Conservation (phyloP, 2,797 vertebrate species). For the Heteromormyrus szaboi region DNA sequence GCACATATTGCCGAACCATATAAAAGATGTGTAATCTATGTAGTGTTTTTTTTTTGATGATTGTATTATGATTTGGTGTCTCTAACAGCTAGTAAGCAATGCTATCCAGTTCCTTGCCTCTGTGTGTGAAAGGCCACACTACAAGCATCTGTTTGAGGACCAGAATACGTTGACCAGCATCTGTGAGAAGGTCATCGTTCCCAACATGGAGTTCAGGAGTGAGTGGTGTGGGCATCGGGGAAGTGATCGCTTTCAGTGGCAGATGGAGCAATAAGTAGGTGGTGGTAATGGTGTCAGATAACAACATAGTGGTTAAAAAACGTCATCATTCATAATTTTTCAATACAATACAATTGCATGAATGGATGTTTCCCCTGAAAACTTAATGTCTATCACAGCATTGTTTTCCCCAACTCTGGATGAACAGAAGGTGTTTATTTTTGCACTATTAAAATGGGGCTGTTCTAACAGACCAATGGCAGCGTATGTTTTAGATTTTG, state of each 20-base stretch:
- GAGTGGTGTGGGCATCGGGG: constrained; percentile 40
- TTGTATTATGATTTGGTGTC: constrained; percentile 9
- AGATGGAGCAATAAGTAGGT: constrained; percentile 3
- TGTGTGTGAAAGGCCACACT: constrained; percentile 94
- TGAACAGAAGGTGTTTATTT: neutral
- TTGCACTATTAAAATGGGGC: neutral
- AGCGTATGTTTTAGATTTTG: neutral
- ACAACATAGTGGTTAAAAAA: neutral
- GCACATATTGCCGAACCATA: neutral
- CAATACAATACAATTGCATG: neutral
- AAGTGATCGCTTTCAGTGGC: neutral
- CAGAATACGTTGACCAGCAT: constrained; percentile 94
- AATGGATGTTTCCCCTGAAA: neutral
- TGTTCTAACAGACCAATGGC: neutral
- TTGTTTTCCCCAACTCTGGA: neutral
- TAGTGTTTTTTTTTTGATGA: neutral
- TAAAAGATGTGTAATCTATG: neutral
- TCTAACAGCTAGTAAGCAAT: constrained; percentile 86
- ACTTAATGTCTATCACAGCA: neutral
- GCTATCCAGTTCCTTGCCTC: constrained; percentile 99
- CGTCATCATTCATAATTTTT: neutral
- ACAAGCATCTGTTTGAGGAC: constrained; percentile 96
- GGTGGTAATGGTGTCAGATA: neutral
- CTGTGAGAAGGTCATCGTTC: constrained; percentile 97
- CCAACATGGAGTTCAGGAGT: constrained; percentile 99